Base-by-base conservation (phyloP, 2,113 vertebrate species). In the Microtus montanus region DNA sequence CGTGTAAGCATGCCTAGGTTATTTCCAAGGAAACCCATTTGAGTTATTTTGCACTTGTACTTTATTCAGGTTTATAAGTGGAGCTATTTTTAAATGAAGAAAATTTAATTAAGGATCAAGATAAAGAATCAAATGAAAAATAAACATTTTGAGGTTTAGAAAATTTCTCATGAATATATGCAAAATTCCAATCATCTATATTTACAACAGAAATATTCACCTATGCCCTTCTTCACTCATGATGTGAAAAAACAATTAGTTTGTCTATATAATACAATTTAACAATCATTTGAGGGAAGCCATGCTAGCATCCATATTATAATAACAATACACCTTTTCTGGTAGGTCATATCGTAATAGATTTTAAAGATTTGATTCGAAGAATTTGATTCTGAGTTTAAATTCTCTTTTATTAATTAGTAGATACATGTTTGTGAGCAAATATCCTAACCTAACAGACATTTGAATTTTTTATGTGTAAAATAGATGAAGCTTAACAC, bases 161-260 rank as follows among this genome's bases (percentile, higher is more conserved):
- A 96, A 89, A 64, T 92, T 96, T 92, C 20, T 87, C 33, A 90
- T 38, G 61, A 93, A 88, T 79, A 38, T 87, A 64, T 79, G 20
- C 8, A 95, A 92, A 96, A 63, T 94, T 92, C 49, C 19, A 92
- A 22, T 94, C 22, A n/a, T 30, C 38, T 84, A 35, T 90, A 84
- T 95, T 97, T 96, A 91, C 26, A 90, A 10, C 88, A 79, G 93
- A 89, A 91, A 83, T 79, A 92, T 10, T 95, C 83, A 96, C 75
- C 89, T 87, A 54, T 91, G 63, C 14, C n/a, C 63, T 84, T 44
- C 61, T 86, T 96, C 68, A 79, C n/a, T 79, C 49, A 85, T 83
- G 14, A 71, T 94, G 66, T 94, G 64, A 33, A 87, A 93, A 96
- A 96, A 93, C 75, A 96, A 87, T 89, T 92, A 77, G 47, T 93